Base-by-base conservation (phyloP, 2,888 invertebrate species). In the Leptinotarsa rubiginosa region DNA sequence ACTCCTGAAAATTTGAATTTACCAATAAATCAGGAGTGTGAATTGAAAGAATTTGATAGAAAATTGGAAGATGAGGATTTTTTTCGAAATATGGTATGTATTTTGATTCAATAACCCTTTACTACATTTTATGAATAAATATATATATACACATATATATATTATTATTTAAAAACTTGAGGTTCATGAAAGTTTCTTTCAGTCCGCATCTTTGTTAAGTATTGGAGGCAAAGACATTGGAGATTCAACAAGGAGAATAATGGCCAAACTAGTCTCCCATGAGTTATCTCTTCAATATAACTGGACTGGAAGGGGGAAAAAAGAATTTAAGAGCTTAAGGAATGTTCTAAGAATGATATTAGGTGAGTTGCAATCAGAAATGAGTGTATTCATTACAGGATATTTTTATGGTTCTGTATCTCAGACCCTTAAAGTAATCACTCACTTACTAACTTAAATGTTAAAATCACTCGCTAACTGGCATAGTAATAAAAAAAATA, bases 201-300 rank as follows among this genome's bases (percentile, higher is more conserved):
- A 67, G 66, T 12, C 66, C 25, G 66, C 66, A 67, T 67, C 66
- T 49, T 67, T 67, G 66, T 67, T 67, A 67, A 49, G 66, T 50
- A 49, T 67, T 67, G 49, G 66, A 67, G 66, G 66, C 18, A 67
- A 50, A 67, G 50, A 67, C 67, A 50, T 67, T 49, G 67, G 49
- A 49, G 67, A 67, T 52, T 18, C 67, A 25, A 67, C 67, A 67
- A 67, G 67, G 50, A 67, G 50, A 50, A 49, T 59, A 59, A 59
- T 59, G 59, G 25, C 59, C 59, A 59, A 59, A 59, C 22, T 59
- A 59, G 59, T 59, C 59, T 15, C 59, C 59, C 67, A 67, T 50
- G 67, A 67, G 22, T 67, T 67, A 50, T 67, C 67, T 50, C 67
- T 67, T 50, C 22, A 67, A 50, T 67, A 67, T 67, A 67, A 67